These are phyloP conservation scores for Gastrophryne carolinensis DNA, from an alignment of 2,797 vertebrate genomes.

Conservation along the genomic window DNA sequence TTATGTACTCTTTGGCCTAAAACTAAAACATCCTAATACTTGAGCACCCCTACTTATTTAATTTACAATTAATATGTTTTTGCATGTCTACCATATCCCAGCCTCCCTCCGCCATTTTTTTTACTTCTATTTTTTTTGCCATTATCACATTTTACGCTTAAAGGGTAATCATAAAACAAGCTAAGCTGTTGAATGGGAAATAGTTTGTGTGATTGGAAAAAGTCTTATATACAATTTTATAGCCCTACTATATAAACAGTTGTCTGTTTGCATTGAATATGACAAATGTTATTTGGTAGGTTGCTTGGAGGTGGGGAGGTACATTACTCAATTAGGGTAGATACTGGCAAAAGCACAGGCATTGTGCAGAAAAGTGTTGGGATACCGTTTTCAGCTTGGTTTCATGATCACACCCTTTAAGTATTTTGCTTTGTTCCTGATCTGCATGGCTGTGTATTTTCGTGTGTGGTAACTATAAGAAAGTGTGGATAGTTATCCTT, in stretches of 20 bases:
- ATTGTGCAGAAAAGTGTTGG: too few species aligned
- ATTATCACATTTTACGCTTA: not conserved
- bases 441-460: not conserved
- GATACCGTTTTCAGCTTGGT: not conserved
- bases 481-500: not conserved
- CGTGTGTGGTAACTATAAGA: not conserved
- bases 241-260: not conserved
- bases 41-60: not conserved
- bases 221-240: too few species aligned
- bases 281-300: too few species aligned
- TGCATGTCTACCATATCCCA: not conserved
- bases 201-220: too few species aligned
- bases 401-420: slow-evolving; percentile 4
- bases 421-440: not conserved
- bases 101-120: not conserved
- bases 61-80: not conserved
- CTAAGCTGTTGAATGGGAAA: too few species aligned
- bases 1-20: not conserved
- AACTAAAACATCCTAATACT: not conserved
- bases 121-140: too few species aligned
- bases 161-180: slow-evolving; percentile 1
- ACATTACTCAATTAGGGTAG: too few species aligned
- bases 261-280: not conserved
- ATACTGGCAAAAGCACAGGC: too few species aligned
- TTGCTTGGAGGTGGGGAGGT: too few species aligned